Base-by-base conservation (phyloP, 2,888 invertebrate genomes). In the Synanthedon vespiformis region DNA sequence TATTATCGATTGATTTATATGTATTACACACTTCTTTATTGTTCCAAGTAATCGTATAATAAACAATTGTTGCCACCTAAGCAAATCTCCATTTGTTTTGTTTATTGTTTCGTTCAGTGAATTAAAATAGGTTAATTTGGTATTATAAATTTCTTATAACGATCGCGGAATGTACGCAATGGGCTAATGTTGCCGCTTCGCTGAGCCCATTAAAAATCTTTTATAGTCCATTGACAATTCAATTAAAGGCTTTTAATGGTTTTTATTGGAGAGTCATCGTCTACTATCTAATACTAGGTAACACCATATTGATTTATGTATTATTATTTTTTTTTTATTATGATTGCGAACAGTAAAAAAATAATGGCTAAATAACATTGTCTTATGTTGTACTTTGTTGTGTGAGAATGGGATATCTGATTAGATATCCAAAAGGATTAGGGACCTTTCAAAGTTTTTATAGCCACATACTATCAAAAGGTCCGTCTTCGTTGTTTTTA, bases 61-160 rank as follows among this genome's bases (percentile, higher is more conserved):
- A 48, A 48, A 48, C 48, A 16, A 48, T 48, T 48, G 14, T 22
- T 22, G 14, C 16, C 14, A 16, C 16, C 16, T 48, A 41, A n/a
- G 41, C 41, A 48, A 48, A 48, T 48, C 12, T 54, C 57, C 54
- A 56, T 58, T 55, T 47, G 50, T 53, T 56, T 54, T 58, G 58
- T 60, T 60, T 56, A 56, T 51, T 53, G 56, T 53, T 49, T 50
- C 55, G 58, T 48, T 34, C 49, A 16, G 53, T 41, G 58, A 60
- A 60, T 62, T 60, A 60, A 59, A 60, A 61, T 59, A 54, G 60
- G 57, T 54, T 55, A 58, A 58, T 58, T 55, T 50, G 48, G 53
- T 49, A 41, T 49, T 57, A 60, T 62, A 59, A 60, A 59, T 62
- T 56, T 56, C 55, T 55, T 56, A 56, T 59, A 59, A 60, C 54